phyloP scores from a whole-genome alignment of 1,140 invertebrate species.

The Pinna nobilis region DNA sequence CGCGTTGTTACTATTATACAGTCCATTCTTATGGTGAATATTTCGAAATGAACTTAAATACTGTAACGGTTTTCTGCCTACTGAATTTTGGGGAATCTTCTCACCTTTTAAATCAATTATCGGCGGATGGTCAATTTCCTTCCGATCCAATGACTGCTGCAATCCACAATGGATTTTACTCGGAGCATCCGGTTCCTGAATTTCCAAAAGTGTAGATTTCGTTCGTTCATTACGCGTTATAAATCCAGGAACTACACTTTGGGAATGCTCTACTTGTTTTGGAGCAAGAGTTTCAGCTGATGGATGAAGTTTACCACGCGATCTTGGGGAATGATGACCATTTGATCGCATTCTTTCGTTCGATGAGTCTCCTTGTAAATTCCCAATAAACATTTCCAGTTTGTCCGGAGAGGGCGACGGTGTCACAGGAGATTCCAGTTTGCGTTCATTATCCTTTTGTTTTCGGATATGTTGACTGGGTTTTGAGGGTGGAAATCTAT shows the following conservation, averaged over 20 bases:
- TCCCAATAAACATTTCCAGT: conserved; percentile 35
- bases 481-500: conserved; percentile 30
- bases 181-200: conserved; percentile 41
- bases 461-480: conserved; percentile 14
- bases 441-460: conserved; percentile 5
- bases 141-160: conserved; percentile 37
- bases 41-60: neutral
- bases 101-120: conserved; percentile 48
- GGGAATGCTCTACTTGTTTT: conserved; percentile 49
- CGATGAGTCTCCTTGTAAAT: conserved; percentile 12
- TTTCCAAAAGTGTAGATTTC: conserved; percentile 52
- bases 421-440: neutral
- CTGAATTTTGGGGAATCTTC: conserved; percentile 1
- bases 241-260: conserved; percentile 53
- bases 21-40: conserved; percentile 15
- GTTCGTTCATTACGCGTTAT: conserved; percentile 48
- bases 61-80: conserved; percentile 2
- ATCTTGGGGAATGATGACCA: conserved; percentile 38
- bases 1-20: neutral
- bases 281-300: conserved; percentile 37
- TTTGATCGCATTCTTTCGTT: neutral
- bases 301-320: conserved; percentile 45
- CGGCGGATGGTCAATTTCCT: conserved; percentile 44
- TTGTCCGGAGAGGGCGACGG: conserved; percentile 32
- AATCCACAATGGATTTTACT: conserved; percentile 36